phyloP scores from a whole-genome alignment of 2,113 vertebrate genomes.

The Leucopsar rothschildi region DNA sequence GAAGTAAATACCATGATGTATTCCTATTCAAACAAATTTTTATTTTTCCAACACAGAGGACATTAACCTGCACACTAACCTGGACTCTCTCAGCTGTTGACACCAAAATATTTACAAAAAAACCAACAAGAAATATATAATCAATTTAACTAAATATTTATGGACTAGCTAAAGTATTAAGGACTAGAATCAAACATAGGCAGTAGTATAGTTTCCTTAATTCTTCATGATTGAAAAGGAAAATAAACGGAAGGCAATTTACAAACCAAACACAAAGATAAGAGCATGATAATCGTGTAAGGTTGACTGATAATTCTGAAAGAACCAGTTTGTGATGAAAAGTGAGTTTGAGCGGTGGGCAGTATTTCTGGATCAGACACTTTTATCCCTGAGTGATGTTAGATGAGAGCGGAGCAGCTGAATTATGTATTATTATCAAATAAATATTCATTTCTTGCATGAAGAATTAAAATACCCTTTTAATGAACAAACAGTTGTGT shows the following conservation, averaged over 20 bases:
- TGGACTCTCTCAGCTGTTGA: background rate
- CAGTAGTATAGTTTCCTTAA: background rate
- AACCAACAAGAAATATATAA: background rate
- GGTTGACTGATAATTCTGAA: background rate
- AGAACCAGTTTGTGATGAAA: background rate
- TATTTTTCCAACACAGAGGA: background rate
- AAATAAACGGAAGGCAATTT: background rate
- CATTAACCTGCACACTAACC: background rate
- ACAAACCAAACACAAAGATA: background rate
- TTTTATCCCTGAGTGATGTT: background rate
- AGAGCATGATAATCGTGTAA: background rate
- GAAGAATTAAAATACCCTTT: conserved; percentile 1
- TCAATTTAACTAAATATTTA: background rate
- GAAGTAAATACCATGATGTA: background rate
- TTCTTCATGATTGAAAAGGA: background rate
- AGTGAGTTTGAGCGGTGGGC: background rate
- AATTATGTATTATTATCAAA: conserved; percentile 33
- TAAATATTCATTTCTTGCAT: conserved; percentile 37
- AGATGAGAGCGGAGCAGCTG: background rate
- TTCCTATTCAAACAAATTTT: background rate
- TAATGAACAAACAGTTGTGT: background rate
- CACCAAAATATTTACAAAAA: background rate
- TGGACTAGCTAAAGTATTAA: background rate
- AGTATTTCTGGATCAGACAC: background rate
- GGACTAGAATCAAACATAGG: background rate